phyloP scores from a whole-genome alignment of 2,888 invertebrate species.

The Cremastinae sp. region DNA sequence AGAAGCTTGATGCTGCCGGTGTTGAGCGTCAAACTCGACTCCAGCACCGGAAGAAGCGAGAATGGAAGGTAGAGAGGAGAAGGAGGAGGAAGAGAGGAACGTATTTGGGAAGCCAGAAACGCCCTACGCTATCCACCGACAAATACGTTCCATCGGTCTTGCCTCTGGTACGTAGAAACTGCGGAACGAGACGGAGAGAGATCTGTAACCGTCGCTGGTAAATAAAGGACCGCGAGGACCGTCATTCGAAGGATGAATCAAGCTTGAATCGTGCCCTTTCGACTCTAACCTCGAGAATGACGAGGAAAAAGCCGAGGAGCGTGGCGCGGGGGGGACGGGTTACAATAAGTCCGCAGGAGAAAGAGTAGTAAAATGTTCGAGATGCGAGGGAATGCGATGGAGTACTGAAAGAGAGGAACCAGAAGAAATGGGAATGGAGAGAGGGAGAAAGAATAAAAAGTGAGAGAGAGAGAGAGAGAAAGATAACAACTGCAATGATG shows the following conservation, averaged over 20 bases:
- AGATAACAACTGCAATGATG: constrained; percentile 62
- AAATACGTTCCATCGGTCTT: constrained; percentile 70
- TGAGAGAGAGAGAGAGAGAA: constrained; percentile 27
- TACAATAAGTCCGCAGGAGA: constrained; percentile 7
- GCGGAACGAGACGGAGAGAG: constrained; percentile 37
- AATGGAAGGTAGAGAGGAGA: neutral
- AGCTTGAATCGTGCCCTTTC: constrained; percentile 9
- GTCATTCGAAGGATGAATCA: neutral
- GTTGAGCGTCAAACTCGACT: neutral
- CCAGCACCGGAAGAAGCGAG: neutral
- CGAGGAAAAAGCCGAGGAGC: constrained; percentile 23
- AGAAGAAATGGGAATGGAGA: neutral
- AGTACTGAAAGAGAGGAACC: constrained; percentile 1
- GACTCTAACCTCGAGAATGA: neutral
- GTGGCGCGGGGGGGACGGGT: constrained; percentile 4
- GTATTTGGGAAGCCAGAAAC: constrained; percentile 63
- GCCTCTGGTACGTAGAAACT: constrained; percentile 53
- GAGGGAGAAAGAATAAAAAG: constrained; percentile 12
- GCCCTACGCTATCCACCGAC: constrained; percentile 64
- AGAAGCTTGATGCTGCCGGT: no score
- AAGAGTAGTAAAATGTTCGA: constrained; percentile 32
- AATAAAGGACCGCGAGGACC: constrained; percentile 30
- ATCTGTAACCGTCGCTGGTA: constrained; percentile 17
- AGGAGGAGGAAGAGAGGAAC: constrained; percentile 52
- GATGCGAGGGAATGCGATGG: constrained; percentile 21